Conservation (phyloP, 1,140 invertebrate genomes). For the Matsumurasca onukii region DNA sequence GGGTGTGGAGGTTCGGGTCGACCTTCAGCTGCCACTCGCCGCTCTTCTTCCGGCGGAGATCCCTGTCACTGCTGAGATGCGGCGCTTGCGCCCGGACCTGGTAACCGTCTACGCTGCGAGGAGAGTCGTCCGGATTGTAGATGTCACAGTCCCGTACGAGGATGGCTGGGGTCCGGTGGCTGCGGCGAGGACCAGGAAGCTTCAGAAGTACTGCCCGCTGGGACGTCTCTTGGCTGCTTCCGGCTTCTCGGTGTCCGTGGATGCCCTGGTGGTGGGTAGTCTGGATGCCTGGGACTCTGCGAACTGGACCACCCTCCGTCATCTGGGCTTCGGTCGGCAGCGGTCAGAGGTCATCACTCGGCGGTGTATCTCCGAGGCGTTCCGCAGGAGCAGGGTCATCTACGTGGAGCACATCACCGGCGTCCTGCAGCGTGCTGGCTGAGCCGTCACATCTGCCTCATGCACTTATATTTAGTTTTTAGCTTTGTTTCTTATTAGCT, state of each 20-base stretch:
- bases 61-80: background rate
- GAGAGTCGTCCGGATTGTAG: background rate
- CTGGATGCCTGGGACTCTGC: too few species aligned
- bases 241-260: too few species aligned
- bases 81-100: background rate
- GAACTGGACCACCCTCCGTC: constrained; percentile 35
- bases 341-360: background rate
- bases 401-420: constrained; percentile 23
- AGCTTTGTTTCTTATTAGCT: too few species aligned
- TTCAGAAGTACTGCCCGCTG: too few species aligned
- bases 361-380: background rate
- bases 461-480: too few species aligned
- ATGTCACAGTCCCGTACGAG: too few species aligned
- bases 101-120: background rate
- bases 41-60: background rate
- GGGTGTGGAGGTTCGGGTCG: background rate
- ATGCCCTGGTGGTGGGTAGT: too few species aligned
- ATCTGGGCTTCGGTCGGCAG: too few species aligned
- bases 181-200: background rate
- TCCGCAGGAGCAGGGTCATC: constrained; percentile 22
- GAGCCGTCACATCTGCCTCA: too few species aligned
- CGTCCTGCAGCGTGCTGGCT: too few species aligned
- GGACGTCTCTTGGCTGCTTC: too few species aligned
- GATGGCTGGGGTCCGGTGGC: too few species aligned
- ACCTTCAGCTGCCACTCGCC: background rate